Base-by-base conservation (phyloP, 2,797 vertebrate species). In the Syndactyla subalaris region DNA sequence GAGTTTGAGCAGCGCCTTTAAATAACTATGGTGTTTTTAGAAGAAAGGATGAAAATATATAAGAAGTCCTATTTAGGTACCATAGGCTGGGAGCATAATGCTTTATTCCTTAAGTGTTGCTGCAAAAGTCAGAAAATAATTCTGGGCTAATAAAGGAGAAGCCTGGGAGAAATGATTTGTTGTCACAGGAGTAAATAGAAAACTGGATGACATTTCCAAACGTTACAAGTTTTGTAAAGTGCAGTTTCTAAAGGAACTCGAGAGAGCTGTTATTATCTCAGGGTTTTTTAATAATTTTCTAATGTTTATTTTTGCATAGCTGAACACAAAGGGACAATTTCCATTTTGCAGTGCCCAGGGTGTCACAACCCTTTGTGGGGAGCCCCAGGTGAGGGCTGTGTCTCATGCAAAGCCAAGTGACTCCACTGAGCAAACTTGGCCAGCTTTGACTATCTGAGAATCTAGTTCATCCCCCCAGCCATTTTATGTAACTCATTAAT, bases 1-100 rank as follows among this genome's bases (percentile, higher is more conserved):
- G 94, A 97, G 94, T 91, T 71, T 75, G 46, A 94, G 91, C 91
- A 41, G 67, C 51, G 57, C 49, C 14, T 95, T 96, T 77, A 71
- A 89, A 83, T 87, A 83, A 27, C 55, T 77, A 36, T 48, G 59
- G 51, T 90, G 46, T 85, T 97, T 94, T 82, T 34, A 66, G 46
- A 63, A 54, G 51, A 46, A 57, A 59, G 22, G 29, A 29, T 21
- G 46, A 72, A 62, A 67, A 43, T 67, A 23, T 10, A n/a, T 29
- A 59, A 57, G 10, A 72, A 67, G 12, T 41, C 12, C 26, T 80
- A 30, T 32, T 87, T 54, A 77, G 19, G 34, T 70, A 38, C 32
- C 41, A 22, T 6, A 46, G 79, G 74, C 58, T 80, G 83, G 62
- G 21, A 49, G 5, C 7, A 75, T 83, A 80, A 93, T 52, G 67